Conservation (phyloP, 2,888 invertebrate species). For the Onchidella celtica region DNA sequence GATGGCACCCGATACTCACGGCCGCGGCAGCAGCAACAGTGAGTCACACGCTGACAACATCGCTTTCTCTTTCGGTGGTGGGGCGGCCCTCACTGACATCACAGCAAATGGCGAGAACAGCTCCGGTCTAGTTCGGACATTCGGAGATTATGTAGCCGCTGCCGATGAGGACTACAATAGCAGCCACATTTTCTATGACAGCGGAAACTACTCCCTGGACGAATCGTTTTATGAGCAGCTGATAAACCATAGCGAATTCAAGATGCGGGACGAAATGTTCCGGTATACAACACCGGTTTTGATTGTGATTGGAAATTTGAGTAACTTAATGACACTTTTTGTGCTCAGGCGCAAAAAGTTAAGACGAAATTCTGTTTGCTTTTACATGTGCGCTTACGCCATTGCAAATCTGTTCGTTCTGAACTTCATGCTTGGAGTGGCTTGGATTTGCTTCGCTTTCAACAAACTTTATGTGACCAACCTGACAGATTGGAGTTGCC, state of each 20-base stretch:
- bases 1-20: too few relatives aligned
- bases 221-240: constrained; percentile 47
- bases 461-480: constrained; percentile 63
- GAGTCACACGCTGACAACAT: too few relatives aligned
- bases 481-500: constrained; percentile 71
- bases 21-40: too few relatives aligned
- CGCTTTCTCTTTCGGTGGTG: too few relatives aligned
- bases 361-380: constrained; percentile 68
- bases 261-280: constrained; percentile 58
- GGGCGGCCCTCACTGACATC: too few relatives aligned
- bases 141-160: background rate
- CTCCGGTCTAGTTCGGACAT: background rate
- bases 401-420: constrained; percentile 68
- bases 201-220: background rate
- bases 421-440: constrained; percentile 67
- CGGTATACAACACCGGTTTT: constrained; percentile 68
- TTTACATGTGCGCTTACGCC: constrained; percentile 71
- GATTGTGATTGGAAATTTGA: constrained; percentile 71
- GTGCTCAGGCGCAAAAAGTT: constrained; percentile 65
- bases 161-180: background rate
- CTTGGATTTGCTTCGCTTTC: constrained; percentile 70
- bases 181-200: background rate
- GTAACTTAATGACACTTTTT: constrained; percentile 67
- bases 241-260: constrained; percentile 52
- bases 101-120: too few relatives aligned